Evolutionary conservation across 2,113 vertebrate genomes (phyloP), one percentile per base, ranked within the genome.

Genomic region (Burhinus bistriatus): DNA sequence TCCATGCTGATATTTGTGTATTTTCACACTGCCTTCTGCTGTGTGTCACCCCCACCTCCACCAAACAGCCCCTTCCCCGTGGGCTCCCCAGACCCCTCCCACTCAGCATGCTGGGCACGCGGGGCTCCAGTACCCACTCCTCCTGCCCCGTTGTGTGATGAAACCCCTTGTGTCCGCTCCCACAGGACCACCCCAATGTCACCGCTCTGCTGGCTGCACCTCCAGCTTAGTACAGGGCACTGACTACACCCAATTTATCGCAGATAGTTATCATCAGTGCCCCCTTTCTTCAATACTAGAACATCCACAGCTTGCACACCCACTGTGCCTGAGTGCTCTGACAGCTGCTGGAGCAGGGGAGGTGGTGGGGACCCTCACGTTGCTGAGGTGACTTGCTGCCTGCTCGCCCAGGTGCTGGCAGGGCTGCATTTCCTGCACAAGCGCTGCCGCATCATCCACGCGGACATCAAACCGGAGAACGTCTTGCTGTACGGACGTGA

Each of bases 401-500:
- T 32, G 51, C 15, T 76, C 7, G 5, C 22, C 58, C 71, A 99
- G 99, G 98, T 99, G 78, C 98, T 99, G 44, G 98, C 98, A 83
- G 98, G 99, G 45, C 96, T 99, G 93, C 98, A 98, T 47, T 99
- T 98, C 94, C 98, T 99, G 70, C 99, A 99, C 97, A 62, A 91
- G 80, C 83, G 96, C 91, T 99, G 99, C 96, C 97, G 97, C 80
- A 99, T 99, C 82, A 99, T 99, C 96, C 99, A 99, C n/a, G 65
- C 99, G 0, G 99, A 99, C 97, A 98, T 99, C 93, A 99, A 99
- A 77, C 99, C 99, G 0, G 99, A 99, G 95, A 99, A 99, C 87
- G 85, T 99, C 68, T 91, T 99, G 94, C 94, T 99, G 51, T 95
- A 92, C 1, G 65, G 97, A 30, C 59, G 81, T 7, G 80, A 97